Conservation (phyloP, 1,140 invertebrate genomes). For the Pseudomyrmex pallidus region DNA sequence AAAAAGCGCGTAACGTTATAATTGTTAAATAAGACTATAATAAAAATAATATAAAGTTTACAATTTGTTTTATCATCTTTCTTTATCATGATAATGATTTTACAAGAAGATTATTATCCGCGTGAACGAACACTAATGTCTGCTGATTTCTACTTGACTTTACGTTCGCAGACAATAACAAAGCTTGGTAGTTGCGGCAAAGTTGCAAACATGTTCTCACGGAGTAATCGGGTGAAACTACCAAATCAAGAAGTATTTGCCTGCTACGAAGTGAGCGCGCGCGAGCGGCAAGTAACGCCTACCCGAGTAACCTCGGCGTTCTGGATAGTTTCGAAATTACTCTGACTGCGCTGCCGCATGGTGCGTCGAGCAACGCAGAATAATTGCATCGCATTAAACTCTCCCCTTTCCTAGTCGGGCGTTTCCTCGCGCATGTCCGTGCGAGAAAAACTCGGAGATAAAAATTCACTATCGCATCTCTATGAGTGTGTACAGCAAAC, state of each 20-base stretch:
- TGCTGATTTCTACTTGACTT: conserved; percentile 51
- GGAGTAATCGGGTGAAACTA: conserved; percentile 50
- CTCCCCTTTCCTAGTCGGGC: conserved; percentile 18
- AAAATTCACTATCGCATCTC: conserved; percentile 22
- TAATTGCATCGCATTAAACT: conserved; percentile 48
- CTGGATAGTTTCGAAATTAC: conserved; percentile 72
- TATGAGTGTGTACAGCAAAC: background rate
- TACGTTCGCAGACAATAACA: conserved; percentile 44
- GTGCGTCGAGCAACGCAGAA: conserved; percentile 51
- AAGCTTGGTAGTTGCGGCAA: conserved; percentile 41
- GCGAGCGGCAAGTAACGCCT: conserved; percentile 61
- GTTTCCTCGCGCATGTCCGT: conserved; percentile 10
- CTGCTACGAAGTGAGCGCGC: conserved; percentile 45
- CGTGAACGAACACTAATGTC: conserved; percentile 21
- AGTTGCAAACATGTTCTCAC: conserved; percentile 64
- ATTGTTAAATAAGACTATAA: background rate
- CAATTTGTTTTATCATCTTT: background rate
- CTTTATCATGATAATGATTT: background rate
- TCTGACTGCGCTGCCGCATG: conserved; percentile 49
- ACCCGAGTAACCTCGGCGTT: conserved; percentile 65
- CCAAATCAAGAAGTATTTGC: conserved; percentile 59
- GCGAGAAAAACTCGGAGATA: background rate
- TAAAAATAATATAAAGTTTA: background rate
- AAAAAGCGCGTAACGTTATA: background rate
- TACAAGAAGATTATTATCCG: conserved; percentile 37